Percentiles rank a stretch among this genome's conserved stretches.
phyloP scores from a whole-genome alignment of 1,140 invertebrate genomes.

The Chlorops oryzae region DNA sequence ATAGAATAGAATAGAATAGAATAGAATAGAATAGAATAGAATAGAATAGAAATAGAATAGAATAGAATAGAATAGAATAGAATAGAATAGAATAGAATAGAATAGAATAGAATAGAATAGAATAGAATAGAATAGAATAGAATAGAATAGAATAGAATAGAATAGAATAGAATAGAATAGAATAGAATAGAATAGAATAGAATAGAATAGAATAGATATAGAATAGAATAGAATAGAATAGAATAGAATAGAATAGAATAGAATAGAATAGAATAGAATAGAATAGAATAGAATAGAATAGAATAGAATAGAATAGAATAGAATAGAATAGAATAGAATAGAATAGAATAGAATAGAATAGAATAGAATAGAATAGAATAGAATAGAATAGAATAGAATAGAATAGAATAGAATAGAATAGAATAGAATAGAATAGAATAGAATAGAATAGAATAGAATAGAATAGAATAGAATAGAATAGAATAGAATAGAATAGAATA shows the following conservation, averaged over 20 bases:
- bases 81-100: conserved; percentile 4
- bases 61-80: conserved; percentile 11
- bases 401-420: conserved; percentile 11
- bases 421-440: conserved; percentile 10
- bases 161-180: conserved; percentile 7
- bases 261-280: too few species aligned
- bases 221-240: neutral
- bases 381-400: conserved; percentile 11
- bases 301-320: too few species aligned
- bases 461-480: conserved; percentile 10
- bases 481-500: conserved; percentile 10
- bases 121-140: conserved; percentile 11
- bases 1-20: conserved; percentile 6
- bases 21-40: conserved; percentile 6
- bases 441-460: conserved; percentile 10
- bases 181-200: conserved; percentile 3
- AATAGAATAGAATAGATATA: conserved; percentile 1
- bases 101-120: conserved; percentile 8
- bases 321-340: too few species aligned
- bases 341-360: too few species aligned
- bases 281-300: too few species aligned
- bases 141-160: conserved; percentile 1
- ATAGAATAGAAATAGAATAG: conserved; percentile 12
- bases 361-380: too few species aligned
- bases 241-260: conserved; percentile 1